Base-by-base conservation (phyloP, 2,113 vertebrate genomes). In the Xiphias gladius region DNA sequence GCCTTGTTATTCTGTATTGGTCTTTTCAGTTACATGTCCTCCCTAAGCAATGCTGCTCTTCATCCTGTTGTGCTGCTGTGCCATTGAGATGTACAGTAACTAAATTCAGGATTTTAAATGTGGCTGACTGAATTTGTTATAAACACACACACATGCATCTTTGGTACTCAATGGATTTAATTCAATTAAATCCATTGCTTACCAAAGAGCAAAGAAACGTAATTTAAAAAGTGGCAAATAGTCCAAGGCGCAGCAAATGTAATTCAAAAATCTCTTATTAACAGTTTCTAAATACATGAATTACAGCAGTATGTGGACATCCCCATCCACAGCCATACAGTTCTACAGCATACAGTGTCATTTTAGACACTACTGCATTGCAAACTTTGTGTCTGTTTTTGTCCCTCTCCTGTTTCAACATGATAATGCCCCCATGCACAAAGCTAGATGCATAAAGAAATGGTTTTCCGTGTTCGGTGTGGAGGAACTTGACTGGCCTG, bases 1-100 rank as follows among this genome's bases (percentile, higher is more conserved):
- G 61, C n/a, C 46, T 84, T 63, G 71, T 59, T 66, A 28, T 62
- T 79, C 46, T 72, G 24, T 73, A 20, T 69, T 35, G 64, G 35
- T 80, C 62, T 28, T 67, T 54, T 59, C 43, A 41, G 61, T 41
- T 50, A 69, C 48, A 50, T 50, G 67, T 59, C 48, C n/a, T 80
- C n/a, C 14, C 19, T 32, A 12, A 58, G 63, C 54, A 7, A 26
- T 74, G 58, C 78, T 52, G 43, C 37, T 67, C 50, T 62, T n/a
- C 19, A 32, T 50, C 74, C 41, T 63, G 76, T 30, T 65, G 54
- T 61, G 58, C 58, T 43, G 1, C 22, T 54, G 43, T 20, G 26
- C 14, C 50, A 73, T 4, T 52, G 32, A 20, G 19, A 22, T 64
- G 58, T 54, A 22, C 39, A 2, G 30, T 24, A 17, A 46, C 69